These are phyloP conservation scores for Colinus virginianus DNA, from an alignment of 2,113 vertebrate genomes.

Conservation along the genomic window DNA sequence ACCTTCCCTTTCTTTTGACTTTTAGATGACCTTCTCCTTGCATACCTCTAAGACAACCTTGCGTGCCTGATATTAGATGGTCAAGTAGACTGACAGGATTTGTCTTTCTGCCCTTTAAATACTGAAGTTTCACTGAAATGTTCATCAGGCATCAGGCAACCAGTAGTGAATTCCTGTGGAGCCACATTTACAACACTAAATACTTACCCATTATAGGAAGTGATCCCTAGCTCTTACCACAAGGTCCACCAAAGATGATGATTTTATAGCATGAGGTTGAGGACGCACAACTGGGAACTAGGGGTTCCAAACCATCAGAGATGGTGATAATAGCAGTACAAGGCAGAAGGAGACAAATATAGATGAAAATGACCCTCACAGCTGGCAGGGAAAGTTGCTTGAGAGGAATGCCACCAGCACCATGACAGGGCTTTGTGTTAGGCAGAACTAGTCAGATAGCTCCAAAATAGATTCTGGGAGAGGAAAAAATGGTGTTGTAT, in stretches of 20 bases:
- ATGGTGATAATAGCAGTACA: not conserved
- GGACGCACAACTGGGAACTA: too few relatives aligned
- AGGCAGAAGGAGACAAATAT: not conserved
- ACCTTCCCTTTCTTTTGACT: not conserved
- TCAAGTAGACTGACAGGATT: not conserved
- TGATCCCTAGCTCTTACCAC: not conserved
- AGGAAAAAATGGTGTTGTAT: not conserved
- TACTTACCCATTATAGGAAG: not conserved
- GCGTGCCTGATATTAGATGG: not conserved
- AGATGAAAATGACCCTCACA: not conserved
- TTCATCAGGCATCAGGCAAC: not conserved
- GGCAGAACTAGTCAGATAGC: not conserved
- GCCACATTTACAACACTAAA: not conserved
- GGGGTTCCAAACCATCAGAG: not conserved
- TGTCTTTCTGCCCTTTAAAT: not conserved
- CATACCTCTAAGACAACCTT: not conserved
- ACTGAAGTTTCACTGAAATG: not conserved
- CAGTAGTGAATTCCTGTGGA: fast-evolving
- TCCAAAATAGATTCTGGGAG: not conserved
- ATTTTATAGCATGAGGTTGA: not conserved
- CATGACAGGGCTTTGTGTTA: not conserved
- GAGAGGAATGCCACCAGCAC: not conserved
- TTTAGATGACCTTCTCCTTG: not conserved
- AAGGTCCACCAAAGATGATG: not conserved
- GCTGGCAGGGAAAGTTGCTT: not conserved